phyloP scores from a whole-genome alignment of 92 coral and sea anemone species.

The Epizoanthus illoricatus region DNA sequence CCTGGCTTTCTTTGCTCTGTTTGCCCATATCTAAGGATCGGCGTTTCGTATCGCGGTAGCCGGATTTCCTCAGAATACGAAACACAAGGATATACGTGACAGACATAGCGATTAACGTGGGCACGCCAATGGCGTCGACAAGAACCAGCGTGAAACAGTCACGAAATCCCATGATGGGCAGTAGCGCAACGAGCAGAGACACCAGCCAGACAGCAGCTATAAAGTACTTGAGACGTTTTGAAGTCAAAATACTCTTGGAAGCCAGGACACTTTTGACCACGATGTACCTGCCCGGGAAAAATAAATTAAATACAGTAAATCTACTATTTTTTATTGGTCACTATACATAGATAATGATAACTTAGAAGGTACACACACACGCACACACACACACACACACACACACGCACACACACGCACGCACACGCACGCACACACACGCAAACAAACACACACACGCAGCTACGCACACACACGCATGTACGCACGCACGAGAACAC shows the following conservation, averaged over 20 bases:
- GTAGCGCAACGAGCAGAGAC: constrained; percentile 18
- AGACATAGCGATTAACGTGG: constrained; percentile 20
- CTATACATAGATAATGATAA: too few relatives aligned
- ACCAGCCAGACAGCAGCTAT: constrained; percentile 19
- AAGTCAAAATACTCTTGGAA: constrained; percentile 17
- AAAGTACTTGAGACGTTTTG: constrained; percentile 26
- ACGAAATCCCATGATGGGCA: constrained; percentile 26
- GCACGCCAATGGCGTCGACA: constrained; percentile 4
- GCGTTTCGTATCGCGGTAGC: constrained; percentile 30
- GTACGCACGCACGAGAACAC: too few relatives aligned
- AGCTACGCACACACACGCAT: too few relatives aligned
- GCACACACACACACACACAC: too few relatives aligned
- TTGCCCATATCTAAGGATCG: not conserved
- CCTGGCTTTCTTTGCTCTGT: constrained; percentile 17
- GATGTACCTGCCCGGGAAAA: constrained; percentile 22
- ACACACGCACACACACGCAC: too few relatives aligned
- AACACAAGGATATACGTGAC: constrained; percentile 20
- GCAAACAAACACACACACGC: too few relatives aligned
- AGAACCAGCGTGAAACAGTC: constrained; percentile 14
- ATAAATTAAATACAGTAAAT: too few relatives aligned
- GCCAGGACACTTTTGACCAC: constrained; percentile 9
- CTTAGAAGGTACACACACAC: too few relatives aligned
- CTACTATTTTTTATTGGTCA: too few relatives aligned
- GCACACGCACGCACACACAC: too few relatives aligned
- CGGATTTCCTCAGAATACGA: constrained; percentile 25